Base-by-base conservation (phyloP, 2,113 vertebrate genomes). In the Etheostoma cragini region DNA sequence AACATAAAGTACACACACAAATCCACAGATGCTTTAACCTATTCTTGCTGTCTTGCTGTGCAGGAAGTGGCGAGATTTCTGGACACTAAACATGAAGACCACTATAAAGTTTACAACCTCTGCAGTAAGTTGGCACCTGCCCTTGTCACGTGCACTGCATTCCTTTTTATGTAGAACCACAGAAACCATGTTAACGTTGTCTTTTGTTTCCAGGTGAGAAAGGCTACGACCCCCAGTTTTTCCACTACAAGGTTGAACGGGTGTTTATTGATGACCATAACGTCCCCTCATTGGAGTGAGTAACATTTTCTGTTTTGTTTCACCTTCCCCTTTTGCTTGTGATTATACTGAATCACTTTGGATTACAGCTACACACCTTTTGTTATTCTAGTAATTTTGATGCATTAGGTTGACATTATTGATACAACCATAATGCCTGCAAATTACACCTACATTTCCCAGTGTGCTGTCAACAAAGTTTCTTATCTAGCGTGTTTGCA, bases 31-130 rank as follows among this genome's bases (percentile, higher is more conserved):
- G 42, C 5, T 64, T 52, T 35, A 17, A 13, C 50, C 10, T 21
- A 6, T 24, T 46, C 52, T 22, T 60, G 6, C 0, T 72, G 16
- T 82, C 7, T 63, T 1, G 84, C 84, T 61, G 75, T 92, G 52
- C 88, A 99, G 98, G 97, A 99, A 76, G 98, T 99, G 58, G 96
- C 92, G 13, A 94, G 95, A 63, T 98, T 99, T 90, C 93, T 99
- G 47, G 97, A 99, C 83, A 94, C 95, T 33, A 99, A 98, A 91
- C 98, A 99, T 56, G 88, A 79, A 78, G 93, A 93, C 71, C 97
- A 97, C 86, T 99, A 99, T 89, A 97, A 93, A 95, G 96, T 99
- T 81, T 99, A 98, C 91, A 99, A 99, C 89, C 95, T 99, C 17
- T 99, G 98, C 95, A 98, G 98, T 99, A 94, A 94, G 97, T 97